These are phyloP conservation scores for Chymomyza amoena DNA, from an alignment of 2,888 invertebrate species.

Conservation along the genomic window DNA sequence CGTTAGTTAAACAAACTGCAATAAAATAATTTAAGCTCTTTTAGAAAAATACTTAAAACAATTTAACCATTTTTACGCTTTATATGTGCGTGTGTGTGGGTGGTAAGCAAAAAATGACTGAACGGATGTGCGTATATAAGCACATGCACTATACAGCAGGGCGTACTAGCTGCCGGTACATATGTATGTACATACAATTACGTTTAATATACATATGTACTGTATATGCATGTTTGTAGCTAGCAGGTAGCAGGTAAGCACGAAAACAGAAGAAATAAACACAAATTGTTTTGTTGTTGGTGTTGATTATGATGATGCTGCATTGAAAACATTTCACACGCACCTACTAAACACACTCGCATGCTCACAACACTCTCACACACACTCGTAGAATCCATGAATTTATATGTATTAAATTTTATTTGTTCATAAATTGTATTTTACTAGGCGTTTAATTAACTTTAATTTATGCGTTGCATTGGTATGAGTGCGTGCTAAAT, in stretches of 20 bases:
- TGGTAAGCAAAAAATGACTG: not conserved
- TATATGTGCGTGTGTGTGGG: not conserved
- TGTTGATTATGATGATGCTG: constrained; percentile 40
- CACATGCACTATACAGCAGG: constrained; percentile 20
- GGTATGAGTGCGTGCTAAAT: constrained; percentile 57
- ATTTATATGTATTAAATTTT: constrained; percentile 30
- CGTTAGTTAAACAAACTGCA: not conserved
- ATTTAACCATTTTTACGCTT: not conserved
- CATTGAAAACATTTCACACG: constrained; percentile 56
- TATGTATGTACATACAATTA: not conserved
- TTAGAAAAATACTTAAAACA: not conserved
- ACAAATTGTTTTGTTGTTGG: constrained; percentile 15
- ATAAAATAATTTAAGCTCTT: not conserved
- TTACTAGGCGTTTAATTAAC: constrained; percentile 62
- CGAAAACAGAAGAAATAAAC: not conserved
- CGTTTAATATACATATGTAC: not conserved
- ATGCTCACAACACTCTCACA: constrained; percentile 15
- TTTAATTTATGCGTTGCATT: constrained; percentile 59
- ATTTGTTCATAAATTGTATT: constrained; percentile 61
- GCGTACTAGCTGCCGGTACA: constrained; percentile 34
- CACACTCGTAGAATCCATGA: constrained; percentile 12
- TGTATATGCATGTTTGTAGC: not conserved
- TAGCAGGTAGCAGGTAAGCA: constrained; percentile 1
- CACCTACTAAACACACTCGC: constrained; percentile 57
- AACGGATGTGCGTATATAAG: constrained; percentile 10